phyloP scores from a whole-genome alignment of 2,113 vertebrate species.

The Notothenia coriiceps region DNA sequence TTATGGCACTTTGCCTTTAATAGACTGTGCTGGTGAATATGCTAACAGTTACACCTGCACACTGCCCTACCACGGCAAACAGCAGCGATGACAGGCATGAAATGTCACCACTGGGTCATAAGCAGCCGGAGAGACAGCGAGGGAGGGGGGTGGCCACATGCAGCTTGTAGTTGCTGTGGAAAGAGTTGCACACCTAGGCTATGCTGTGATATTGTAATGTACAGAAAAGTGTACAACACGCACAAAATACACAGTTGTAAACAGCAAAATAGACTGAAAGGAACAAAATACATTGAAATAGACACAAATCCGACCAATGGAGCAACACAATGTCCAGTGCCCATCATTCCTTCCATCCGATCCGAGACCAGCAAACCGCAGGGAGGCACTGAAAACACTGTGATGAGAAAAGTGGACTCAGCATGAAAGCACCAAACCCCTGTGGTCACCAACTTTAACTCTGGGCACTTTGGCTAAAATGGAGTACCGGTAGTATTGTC shows the following conservation, averaged over 20 bases:
- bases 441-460: constrained; percentile 19
- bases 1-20: constrained; percentile 75
- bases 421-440: constrained; percentile 35
- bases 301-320: neutral
- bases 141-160: constrained; percentile 4
- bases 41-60: constrained; percentile 64
- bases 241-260: neutral
- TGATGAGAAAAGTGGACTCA: constrained; percentile 41
- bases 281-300: neutral
- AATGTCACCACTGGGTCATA: constrained; percentile 67
- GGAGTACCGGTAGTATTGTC: constrained; percentile 1
- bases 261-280: neutral
- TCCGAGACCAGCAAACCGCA: constrained; percentile 35
- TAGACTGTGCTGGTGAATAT: constrained; percentile 73
- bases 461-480: constrained; percentile 2
- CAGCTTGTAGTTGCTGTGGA: constrained; percentile 4
- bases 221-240: neutral
- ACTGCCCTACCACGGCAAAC: constrained; percentile 42
- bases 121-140: constrained; percentile 40
- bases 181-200: constrained; percentile 3
- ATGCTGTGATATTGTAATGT: constrained; percentile 3
- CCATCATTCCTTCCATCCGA: constrained; percentile 33
- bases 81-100: constrained; percentile 58
- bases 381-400: constrained; percentile 9
- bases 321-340: constrained; percentile 12